Base-by-base conservation (phyloP, 2,888 invertebrate species). In the Oscheius sp. region DNA sequence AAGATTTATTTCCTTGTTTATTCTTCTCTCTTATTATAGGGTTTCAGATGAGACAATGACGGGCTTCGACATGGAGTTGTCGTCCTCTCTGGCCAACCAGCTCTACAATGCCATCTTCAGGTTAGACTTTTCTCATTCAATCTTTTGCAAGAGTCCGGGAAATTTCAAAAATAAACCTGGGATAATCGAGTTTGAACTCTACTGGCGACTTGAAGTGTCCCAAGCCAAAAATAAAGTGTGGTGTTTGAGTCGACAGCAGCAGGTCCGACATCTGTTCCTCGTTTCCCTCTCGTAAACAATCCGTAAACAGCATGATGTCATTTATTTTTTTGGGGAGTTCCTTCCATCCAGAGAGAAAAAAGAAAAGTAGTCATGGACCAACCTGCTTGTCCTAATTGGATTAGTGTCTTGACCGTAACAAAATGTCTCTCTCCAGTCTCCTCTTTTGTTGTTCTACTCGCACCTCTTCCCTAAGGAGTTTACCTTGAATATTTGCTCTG, bases 51-150 rank as follows among this genome's bases (percentile, higher is more conserved):
- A 34, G 20, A 33, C 33, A 55, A 55, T 55, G 55, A 55, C 48
- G 48, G 48, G 55, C 55, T 20, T n/a, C 34, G 34, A 23, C 20
- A 29, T 61, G 61, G 27, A 45, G 61, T 17, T 61, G 29, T 42
- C 42, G 15, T 39, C 42, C n/a, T 61, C 61, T 17, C 61, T 61
- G 42, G 61, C 61, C 29, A 45, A 42, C 17, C 61, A 61, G 31
- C 61, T 61, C 29, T 61, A 45, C 61, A 61, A 45, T 42, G 61
- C 61, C 12, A 42, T 61, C 8, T 61, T 61, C 61, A 61, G 61
- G 61, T 61, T 25, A 25, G 50, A n/a, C n/a, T n/a, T n/a, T n/a
- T n/a, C n/a, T n/a, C n/a, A n/a, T n/a, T n/a, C n/a, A n/a, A n/a
- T n/a, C n/a, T n/a, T n/a, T n/a, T n/a, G n/a, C n/a, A n/a, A n/a